A percentile compares a stretch with the other conserved stretches of the same genome.
phyloP scores from a whole-genome alignment of 2,113 vertebrate species.

The Lichenostomus cassidix region DNA sequence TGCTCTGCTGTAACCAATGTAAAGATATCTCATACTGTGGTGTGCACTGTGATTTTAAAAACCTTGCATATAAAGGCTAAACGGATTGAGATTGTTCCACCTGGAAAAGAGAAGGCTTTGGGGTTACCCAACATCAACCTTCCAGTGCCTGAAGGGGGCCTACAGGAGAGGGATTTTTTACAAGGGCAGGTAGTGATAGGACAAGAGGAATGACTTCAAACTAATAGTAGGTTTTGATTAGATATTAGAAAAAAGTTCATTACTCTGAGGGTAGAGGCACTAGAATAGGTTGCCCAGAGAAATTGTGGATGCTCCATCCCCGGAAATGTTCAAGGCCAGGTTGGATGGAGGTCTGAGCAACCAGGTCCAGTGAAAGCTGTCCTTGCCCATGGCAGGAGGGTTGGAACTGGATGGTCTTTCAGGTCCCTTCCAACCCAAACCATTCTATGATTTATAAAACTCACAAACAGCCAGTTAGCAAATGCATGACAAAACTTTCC shows the following conservation, averaged over 20 bases:
- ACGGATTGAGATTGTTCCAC: neutral
- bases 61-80: neutral
- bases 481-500: neutral
- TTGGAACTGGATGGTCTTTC: neutral
- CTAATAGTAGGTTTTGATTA: neutral
- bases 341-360: neutral
- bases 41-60: neutral
- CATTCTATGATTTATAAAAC: neutral
- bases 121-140: neutral
- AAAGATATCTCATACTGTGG: neutral
- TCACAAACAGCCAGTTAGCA: neutral
- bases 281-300: neutral
- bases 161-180: neutral
- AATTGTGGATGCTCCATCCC: neutral
- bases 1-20: neutral
- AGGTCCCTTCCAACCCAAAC: neutral
- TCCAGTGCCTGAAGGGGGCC: neutral
- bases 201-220: neutral
- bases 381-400: rapidly evolving
- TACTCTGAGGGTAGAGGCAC: neutral
- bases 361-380: neutral
- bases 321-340: neutral
- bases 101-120: neutral
- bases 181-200: no score
- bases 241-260: neutral